Conservation (phyloP, 2,113 vertebrate species). For the Chionomys nivalis region DNA sequence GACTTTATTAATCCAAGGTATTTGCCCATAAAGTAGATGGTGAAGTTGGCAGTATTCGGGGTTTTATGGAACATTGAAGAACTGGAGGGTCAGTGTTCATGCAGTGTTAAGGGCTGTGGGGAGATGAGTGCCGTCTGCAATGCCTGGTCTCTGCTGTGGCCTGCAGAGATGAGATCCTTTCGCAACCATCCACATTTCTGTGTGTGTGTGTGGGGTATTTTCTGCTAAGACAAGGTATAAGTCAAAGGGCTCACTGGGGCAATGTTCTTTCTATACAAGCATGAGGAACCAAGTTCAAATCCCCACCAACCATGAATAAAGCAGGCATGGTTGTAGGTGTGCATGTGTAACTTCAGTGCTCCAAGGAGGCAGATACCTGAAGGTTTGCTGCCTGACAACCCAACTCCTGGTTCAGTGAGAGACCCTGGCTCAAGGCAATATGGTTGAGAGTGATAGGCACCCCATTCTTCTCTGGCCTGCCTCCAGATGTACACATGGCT, state of each 20-base stretch:
- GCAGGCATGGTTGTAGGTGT: not conserved
- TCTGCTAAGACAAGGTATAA: not conserved
- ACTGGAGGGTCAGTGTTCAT: not conserved
- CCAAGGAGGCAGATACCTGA: not conserved
- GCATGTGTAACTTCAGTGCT: not conserved
- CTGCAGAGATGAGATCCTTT: fast-evolving
- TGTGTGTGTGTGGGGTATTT: not conserved
- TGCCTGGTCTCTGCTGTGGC: fast-evolving
- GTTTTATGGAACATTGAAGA: not conserved
- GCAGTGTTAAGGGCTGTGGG: not conserved
- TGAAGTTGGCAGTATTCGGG: not conserved
- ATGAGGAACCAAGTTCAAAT: not conserved
- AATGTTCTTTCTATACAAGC: not conserved
- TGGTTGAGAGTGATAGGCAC: too few relatives aligned
- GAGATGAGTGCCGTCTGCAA: fast-evolving
- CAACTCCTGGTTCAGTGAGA: not conserved
- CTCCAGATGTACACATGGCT: not conserved
- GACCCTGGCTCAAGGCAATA: not conserved
- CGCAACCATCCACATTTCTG: fast-evolving
- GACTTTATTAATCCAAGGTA: slow-evolving; percentile 63
- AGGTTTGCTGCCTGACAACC: too few relatives aligned
- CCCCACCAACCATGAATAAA: not conserved
- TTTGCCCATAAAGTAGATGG: slow-evolving; percentile 54
- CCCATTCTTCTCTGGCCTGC: not conserved
- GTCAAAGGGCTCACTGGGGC: not conserved